Evolutionary conservation across 2,113 vertebrate genomes (phyloP).

Genomic region (Hipposideros armiger): DNA sequence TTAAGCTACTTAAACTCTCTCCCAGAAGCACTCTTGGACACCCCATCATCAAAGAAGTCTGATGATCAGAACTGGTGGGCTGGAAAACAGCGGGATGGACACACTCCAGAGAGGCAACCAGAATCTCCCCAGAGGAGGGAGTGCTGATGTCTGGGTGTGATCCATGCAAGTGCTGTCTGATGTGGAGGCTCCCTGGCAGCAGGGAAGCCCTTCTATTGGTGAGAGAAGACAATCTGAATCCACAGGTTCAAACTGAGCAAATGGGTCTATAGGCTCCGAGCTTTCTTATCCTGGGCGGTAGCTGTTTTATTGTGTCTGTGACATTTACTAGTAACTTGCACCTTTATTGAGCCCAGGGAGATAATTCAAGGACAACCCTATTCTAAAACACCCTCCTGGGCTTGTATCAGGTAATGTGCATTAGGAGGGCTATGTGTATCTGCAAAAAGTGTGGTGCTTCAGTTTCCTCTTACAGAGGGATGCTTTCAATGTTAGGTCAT

Average conservation of each 20-base stretch:
- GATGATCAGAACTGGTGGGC: neutral
- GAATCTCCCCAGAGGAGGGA: neutral
- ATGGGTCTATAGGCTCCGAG: no score
- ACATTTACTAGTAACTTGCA: neutral
- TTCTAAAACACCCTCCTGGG: conserved; percentile 36
- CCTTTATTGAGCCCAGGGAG: neutral
- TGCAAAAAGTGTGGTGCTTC: neutral
- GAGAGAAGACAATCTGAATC: neutral
- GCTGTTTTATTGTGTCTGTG: neutral
- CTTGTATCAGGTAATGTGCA: neutral
- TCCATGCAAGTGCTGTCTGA: neutral
- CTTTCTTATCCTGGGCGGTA: neutral
- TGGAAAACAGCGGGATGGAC: neutral
- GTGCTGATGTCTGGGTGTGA: neutral
- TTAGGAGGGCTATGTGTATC: neutral
- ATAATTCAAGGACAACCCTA: conserved; percentile 29
- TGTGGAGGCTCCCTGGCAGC: neutral
- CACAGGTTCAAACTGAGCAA: fast-evolving
- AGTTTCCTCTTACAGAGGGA: neutral
- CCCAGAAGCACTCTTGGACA: neutral
- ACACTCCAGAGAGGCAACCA: neutral
- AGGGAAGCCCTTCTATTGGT: neutral
- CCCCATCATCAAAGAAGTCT: neutral
- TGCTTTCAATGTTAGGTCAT: neutral
- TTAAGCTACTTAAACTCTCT: neutral